phyloP scores from a whole-genome alignment of 2,113 vertebrate species.

The Megatriorchis doriae region DNA sequence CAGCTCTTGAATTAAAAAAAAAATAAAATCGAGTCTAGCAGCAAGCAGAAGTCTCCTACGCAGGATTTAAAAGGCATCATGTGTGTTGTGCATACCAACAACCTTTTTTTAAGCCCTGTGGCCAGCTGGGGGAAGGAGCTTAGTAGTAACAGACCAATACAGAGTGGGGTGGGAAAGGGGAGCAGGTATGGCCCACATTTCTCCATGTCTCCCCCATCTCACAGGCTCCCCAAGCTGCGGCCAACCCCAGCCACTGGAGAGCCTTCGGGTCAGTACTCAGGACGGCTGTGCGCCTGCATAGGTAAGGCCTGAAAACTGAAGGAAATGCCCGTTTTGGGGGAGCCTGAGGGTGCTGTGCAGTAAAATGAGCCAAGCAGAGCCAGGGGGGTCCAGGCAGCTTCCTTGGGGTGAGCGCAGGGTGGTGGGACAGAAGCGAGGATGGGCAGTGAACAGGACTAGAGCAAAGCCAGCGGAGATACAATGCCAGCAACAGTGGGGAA shows the following conservation, averaged over 20 bases:
- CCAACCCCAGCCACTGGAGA: neutral
- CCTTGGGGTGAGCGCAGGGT: rapidly evolving
- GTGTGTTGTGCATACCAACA: neutral
- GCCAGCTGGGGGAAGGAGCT: neutral
- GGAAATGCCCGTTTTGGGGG: neutral
- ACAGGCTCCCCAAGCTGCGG: neutral
- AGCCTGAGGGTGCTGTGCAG: neutral
- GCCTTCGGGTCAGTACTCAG: neutral
- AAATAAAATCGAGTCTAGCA: neutral
- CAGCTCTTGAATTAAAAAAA: neutral
- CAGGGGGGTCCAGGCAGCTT: neutral
- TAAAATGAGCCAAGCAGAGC: rapidly evolving
- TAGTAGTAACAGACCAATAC: neutral
- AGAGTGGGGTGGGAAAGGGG: neutral
- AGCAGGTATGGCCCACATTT: neutral
- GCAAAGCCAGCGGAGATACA: neutral
- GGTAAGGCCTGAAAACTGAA: neutral
- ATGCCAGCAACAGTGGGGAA: neutral
- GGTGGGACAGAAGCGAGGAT: neutral
- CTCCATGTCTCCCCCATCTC: neutral
- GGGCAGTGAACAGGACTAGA: rapidly evolving
- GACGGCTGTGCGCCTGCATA: neutral
- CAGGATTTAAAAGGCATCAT: slow-evolving; percentile 15
- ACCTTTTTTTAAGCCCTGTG: neutral
- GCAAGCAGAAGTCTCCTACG: neutral